Percentiles rank a stretch among this genome's conserved stretches.
phyloP scores from a whole-genome alignment of 2,888 invertebrate genomes.

The Euplexia lucipara region DNA sequence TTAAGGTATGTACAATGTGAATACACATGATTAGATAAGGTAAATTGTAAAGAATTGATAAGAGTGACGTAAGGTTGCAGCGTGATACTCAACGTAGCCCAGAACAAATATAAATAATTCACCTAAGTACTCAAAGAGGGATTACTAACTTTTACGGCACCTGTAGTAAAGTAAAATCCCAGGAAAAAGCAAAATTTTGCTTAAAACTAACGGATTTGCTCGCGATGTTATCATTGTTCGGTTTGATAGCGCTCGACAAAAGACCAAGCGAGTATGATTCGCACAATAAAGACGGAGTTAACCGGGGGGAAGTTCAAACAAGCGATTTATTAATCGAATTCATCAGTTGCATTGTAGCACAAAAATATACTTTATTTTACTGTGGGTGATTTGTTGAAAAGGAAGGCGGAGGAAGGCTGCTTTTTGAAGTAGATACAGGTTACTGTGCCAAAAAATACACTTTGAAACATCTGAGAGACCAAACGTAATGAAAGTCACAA shows the following conservation, averaged over 20 bases:
- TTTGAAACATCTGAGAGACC: not conserved
- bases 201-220: not conserved
- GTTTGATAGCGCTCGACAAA: constrained; percentile 10
- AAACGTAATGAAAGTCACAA: not conserved
- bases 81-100: constrained; percentile 18
- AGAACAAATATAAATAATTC: constrained; percentile 18
- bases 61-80: constrained; percentile 37
- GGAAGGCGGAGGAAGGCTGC: constrained; percentile 1
- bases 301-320: not conserved
- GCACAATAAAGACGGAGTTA: not conserved
- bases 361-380: not conserved
- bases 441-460: constrained; percentile 5
- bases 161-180: not conserved
- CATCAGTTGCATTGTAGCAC: not conserved
- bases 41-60: constrained; percentile 60
- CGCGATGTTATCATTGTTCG: constrained; percentile 8
- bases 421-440: constrained; percentile 11
- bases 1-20: constrained; percentile 58
- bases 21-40: constrained; percentile 68
- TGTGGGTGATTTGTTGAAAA: not conserved
- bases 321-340: constrained; percentile 5
- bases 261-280: constrained; percentile 1
- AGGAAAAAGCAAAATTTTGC: constrained; percentile 1
- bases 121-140: constrained; percentile 2
- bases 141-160: not conserved